Base-by-base conservation (phyloP, 1,140 invertebrate genomes). In the Lepidurus couesii region DNA sequence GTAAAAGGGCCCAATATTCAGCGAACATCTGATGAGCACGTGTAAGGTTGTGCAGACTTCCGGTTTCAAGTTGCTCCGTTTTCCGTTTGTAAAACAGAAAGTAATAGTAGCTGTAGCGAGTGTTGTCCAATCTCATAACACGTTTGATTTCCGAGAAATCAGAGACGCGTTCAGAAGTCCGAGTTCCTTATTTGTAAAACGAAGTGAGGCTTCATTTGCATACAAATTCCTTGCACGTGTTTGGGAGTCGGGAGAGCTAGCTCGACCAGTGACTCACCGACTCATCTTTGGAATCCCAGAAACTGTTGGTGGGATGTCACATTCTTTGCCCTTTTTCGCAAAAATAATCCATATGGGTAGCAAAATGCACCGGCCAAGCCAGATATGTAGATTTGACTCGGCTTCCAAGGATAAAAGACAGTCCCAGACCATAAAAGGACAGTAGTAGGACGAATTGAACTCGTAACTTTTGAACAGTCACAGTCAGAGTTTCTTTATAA, bases 201-300 rank as follows among this genome's bases (percentile, higher is more conserved):
- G 21, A 13, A 65, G 34, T 34, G 34, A 65, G 53, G 53, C 53
- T 65, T 65, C 53, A 16, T 65, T 65, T 65, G 53, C 53, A 65
- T 65, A 13, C 21, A 21, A 65, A 65, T 65, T 65, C 53, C 53
- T 65, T 65, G 53, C 53, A 65, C 53, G 53, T 65, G 53, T 65
- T 65, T n/a, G 13, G 53, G 6, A 65, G 21, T 65, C 16, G 53
- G 21, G 21, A 65, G 53, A 13, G 53, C 34, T n/a, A 65, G 53
- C 53, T 65, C 8, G 21, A 21, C 16, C 16, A 65, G 21, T 65
- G 53, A 65, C 53, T 65, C 53, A 65, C 21, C 53, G 53, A 65
- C 53, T 65, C 53, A 16, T 65, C 53, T 65, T 65, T 65, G 53
- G 53, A 65, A 65, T 65, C 53, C 13, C 16, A 65, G 53, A 65